These are phyloP conservation scores for Hemitrygon akajei DNA, from an alignment of 2,797 vertebrate genomes.

Conservation along the genomic window DNA sequence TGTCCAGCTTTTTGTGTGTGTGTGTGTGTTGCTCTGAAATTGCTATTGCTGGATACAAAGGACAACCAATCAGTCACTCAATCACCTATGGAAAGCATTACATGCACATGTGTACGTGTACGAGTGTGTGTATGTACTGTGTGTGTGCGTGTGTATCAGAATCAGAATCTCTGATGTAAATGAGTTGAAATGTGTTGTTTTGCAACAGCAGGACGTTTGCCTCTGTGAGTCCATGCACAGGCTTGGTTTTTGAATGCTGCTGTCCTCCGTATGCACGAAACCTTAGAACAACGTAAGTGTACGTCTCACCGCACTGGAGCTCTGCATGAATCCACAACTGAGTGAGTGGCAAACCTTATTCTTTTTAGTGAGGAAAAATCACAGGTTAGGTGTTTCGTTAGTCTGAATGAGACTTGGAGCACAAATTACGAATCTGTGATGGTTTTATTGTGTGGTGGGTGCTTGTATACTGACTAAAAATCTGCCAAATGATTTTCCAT, in stretches of 20 bases:
- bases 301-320: background rate
- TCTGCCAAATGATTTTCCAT: background rate
- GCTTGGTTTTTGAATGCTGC: background rate
- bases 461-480: background rate
- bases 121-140: background rate
- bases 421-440: background rate
- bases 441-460: too few species aligned
- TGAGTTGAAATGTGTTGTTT: too few species aligned
- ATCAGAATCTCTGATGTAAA: too few species aligned
- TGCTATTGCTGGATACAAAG: too few species aligned
- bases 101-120: background rate
- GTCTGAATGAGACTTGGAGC: background rate
- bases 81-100: background rate
- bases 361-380: background rate
- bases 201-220: too few species aligned
- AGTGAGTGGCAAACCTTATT: background rate
- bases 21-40: too few species aligned
- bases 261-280: background rate
- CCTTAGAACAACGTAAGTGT: background rate
- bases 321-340: background rate
- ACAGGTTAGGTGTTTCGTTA: background rate
- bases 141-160: background rate
- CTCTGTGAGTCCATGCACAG: background rate
- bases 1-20: too few species aligned
- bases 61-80: too few species aligned